Evolutionary conservation across 2,888 invertebrate genomes (phyloP), one percentile per base, ranked within the genome.

Genomic region (Leptothorax acervorum): DNA sequence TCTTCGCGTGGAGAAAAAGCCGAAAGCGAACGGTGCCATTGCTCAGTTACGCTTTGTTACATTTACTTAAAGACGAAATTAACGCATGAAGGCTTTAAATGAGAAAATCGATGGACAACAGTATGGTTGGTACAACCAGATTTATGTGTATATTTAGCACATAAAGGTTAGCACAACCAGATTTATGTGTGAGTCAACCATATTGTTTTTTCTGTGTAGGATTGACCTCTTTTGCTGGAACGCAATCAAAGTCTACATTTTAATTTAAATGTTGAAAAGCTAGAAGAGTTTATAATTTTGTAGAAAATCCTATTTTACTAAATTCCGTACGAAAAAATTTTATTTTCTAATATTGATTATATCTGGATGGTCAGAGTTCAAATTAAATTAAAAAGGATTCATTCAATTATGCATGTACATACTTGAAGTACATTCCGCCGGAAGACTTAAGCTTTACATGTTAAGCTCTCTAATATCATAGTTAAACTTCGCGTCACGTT

Each of bases 401-500:
- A 15, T 53, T 55, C 9, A 35, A 78, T 55, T 53, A 53, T 45
- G 42, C 42, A 42, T 42, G 65, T 65, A 42, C 65, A 55, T 65
- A n/a, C 11, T 42, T 42, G 4, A 42, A 9, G 15, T 11, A 42
- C 28, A 42, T 55, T 9, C 4, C n/a, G n/a, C 15, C 9, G 42
- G n/a, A 55, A 78, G 4, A 55, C 11, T 78, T 45, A n/a, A 55
- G 55, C 28, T 35, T 71, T 45, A 11, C 45, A 42, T 11, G 18
- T 71, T 45, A 57, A 35, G n/a, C 42, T 42, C 4, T 42, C 71
- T 45, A 39, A 42, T 71, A 70, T 57, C 31, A n/a, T 55, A 31
- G 12, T 70, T 68, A 42, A 78, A n/a, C 42, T 78, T 78, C 53
- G 23, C 31, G 23, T 57, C 39, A 57, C 55, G 31, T 71, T 71